Evolutionary conservation across 1,140 invertebrate genomes (phyloP).

Genomic region (Drosophila orena): DNA sequence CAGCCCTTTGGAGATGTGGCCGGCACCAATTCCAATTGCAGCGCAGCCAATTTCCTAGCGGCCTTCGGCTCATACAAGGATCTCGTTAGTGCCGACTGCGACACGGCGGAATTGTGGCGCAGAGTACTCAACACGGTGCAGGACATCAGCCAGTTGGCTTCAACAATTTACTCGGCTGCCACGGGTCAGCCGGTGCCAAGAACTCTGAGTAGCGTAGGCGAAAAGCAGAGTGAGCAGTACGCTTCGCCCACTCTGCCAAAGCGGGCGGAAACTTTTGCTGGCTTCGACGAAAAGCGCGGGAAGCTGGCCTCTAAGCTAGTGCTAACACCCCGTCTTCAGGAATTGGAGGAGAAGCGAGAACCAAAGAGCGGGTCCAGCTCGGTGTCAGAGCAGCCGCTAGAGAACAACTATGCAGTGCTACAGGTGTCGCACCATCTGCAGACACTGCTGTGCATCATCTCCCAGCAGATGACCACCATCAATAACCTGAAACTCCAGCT

Average conservation of each 20-base stretch:
- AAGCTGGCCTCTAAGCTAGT: conserved; percentile 68
- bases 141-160: conserved; percentile 88
- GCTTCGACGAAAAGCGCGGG: conserved; percentile 91
- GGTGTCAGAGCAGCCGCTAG: conserved; percentile 71
- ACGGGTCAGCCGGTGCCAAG: conserved; percentile 90
- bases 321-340: conserved; percentile 70
- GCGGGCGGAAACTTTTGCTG: conserved; percentile 97
- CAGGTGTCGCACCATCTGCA: conserved; percentile 93
- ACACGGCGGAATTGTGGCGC: conserved; percentile 89
- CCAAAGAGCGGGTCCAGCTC: conserved; percentile 15
- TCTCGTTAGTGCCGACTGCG: conserved; percentile 87
- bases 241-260: conserved; percentile 93
- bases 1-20: conserved; percentile 50
- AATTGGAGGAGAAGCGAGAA: conserved; percentile 77
- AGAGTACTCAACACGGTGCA: conserved; percentile 90
- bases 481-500: conserved; percentile 90
- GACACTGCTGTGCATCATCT: conserved; percentile 92
- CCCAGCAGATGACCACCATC: conserved; percentile 93
- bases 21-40: conserved; percentile 40
- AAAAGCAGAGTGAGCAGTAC: conserved; percentile 93
- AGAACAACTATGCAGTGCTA: conserved; percentile 90
- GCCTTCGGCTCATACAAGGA: conserved; percentile 86
- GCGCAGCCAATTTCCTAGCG: conserved; percentile 76
- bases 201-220: conserved; percentile 96
- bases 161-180: conserved; percentile 89